Base-by-base conservation (phyloP, 2,797 vertebrate species). In the Gymnothorax reevesii region DNA sequence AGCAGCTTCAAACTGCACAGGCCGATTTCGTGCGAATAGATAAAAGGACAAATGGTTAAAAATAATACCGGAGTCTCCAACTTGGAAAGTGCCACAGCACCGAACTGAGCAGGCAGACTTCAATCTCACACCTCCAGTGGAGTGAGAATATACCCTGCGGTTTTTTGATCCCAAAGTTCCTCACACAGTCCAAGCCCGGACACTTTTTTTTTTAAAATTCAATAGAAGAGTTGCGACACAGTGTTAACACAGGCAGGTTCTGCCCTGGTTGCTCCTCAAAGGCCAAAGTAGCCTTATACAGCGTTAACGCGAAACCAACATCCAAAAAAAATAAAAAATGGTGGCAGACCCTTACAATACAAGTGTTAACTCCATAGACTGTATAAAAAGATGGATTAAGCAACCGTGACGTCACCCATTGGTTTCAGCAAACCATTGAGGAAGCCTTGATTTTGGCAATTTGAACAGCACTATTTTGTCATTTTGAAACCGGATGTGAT, bases 121-220 rank as follows among this genome's bases (percentile, higher is more conserved):
- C 55, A 60, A 27, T 83, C 25, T 82, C 75, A 79, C 75, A 54
- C 75, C 75, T n/a, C 15, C 77, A 80, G 20, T 20, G n/a, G 77
- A n/a, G 77, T 9, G 77, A 55, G 77, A 22, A 80, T 7, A 8
- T 52, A 54, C 77, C 7, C 49, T 10, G 2, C 13, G 55, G 77
- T 55, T 52, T 54, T 54, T 80, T 9, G 77, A 80, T 22, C 20
- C 52, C 52, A 27, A 2, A 20, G 7, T 54, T 22, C 4, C 17
- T 80, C 20, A 55, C 4, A 33, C 57, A 82, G 79, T n/a, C 55
- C 17, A 55, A 20, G 79, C 79, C 17, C 25, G 22, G 79, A 25
- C 10, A 3, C 20, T 82, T 57, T 54, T 52, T 54, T 82, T 13
- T 13, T 13, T 5, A 15, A 8, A n/a, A 42, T 2, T 42, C 33